These are phyloP conservation scores for Xerus inauris DNA, from an alignment of 2,113 vertebrate genomes.

Conservation along the genomic window DNA sequence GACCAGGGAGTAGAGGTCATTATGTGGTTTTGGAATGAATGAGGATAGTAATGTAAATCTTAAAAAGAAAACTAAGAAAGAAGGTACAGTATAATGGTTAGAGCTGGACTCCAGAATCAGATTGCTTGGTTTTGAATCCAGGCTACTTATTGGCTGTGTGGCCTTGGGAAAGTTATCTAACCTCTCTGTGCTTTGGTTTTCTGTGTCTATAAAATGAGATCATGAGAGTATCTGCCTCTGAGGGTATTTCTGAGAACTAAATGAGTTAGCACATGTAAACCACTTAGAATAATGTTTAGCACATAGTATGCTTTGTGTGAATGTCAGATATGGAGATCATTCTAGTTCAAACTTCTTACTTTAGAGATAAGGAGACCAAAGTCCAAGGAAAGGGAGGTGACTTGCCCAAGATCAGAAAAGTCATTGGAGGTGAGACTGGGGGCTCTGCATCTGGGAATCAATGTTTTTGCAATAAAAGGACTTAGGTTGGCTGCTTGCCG, in stretches of 20 bases:
- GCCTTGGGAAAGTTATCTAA: background rate
- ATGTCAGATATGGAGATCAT: background rate
- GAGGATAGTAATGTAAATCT: background rate
- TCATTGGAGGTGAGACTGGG: background rate
- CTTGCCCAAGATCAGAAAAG: slow-evolving; percentile 17
- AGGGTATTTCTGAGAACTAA: background rate
- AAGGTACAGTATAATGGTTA: background rate
- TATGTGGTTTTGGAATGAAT: background rate
- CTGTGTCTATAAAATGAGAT: background rate
- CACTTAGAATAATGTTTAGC: background rate
- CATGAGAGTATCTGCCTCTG: background rate
- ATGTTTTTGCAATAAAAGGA: background rate
- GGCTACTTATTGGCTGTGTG: background rate
- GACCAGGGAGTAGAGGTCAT: background rate
- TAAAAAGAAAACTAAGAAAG: background rate
- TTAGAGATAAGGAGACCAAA: background rate
- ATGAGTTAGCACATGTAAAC: background rate
- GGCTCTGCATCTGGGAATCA: background rate
- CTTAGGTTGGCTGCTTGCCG: background rate
- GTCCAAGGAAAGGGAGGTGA: background rate
- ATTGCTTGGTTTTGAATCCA: background rate
- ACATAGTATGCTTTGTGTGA: background rate
- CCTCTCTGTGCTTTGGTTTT: slow-evolving; percentile 43
- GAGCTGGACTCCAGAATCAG: background rate
- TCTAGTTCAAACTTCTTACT: background rate